Base-by-base conservation (phyloP, 2,113 vertebrate species). In the Tapirus terrestris region DNA sequence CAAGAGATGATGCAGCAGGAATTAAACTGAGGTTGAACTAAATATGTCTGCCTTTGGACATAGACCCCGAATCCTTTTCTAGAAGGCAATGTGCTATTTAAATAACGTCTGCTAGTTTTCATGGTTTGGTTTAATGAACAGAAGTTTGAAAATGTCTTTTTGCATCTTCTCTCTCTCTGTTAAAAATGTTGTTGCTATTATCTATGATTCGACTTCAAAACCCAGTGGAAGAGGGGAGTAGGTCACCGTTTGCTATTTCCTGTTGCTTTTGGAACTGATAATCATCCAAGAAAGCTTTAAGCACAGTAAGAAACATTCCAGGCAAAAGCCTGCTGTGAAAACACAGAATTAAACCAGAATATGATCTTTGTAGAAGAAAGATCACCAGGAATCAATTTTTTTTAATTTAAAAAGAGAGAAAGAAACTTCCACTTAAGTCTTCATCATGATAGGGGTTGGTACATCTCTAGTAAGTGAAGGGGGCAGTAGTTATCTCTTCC, bases 171-270 rank as follows among this genome's bases (percentile, higher is more conserved):
- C 48, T 83, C 36, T 76, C 76, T 80, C 51, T 72, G 39, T 82
- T 25, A 73, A 91, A 43, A 96, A 70, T 90, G 76, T 94, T 96
- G 17, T 84, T 95, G 8, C 63, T 45, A 2, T 91, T 89, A 72
- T 95, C 60, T 97, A 29, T 20, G 31, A 86, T 96, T 90, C 48
- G 63, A 96, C 95, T 96, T 98, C 31, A 87, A 79, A 97, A 96
- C 77, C 95, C 96, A 58, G 85, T 90, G 90, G 97, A 61, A 91
- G 94, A 70, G 81, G 97, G 84, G 93, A 97, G 8, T 89, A 98
- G 97, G 96, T 98, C 98, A 98, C 90, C 93, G 61, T 97, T 92
- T 94, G 97, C 97, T 97, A 91, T 98, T 99, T 99, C 98, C 98
- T 98, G 98, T 98, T 98, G 97, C 94, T 97, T 97, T 98, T 97